phyloP scores from a whole-genome alignment of 2,888 invertebrate species.

The Macaria notata region DNA sequence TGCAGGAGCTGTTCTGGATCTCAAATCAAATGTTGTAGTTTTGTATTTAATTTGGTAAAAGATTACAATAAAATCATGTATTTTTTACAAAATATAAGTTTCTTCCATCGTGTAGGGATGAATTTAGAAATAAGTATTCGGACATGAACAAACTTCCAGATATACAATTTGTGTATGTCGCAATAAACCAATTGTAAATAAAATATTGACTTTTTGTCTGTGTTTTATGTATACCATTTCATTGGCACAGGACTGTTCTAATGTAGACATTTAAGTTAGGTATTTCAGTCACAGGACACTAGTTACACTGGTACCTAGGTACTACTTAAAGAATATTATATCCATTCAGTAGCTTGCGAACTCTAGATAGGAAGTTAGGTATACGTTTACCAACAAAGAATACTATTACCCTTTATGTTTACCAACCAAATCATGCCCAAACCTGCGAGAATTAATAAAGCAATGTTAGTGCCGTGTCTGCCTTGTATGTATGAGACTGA shows the following conservation, averaged over 20 bases:
- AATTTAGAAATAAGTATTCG: constrained; percentile 72
- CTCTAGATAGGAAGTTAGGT: too few species aligned
- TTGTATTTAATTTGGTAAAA: constrained; percentile 69
- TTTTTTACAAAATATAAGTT: constrained; percentile 74
- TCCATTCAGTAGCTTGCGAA: too few species aligned
- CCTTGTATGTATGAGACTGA: too few species aligned
- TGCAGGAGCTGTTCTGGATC: constrained; percentile 68
- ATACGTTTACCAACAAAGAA: too few species aligned
- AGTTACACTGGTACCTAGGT: too few species aligned
- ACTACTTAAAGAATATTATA: too few species aligned
- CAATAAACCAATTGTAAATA: constrained; percentile 78
- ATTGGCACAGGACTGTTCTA: not conserved
- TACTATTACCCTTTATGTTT: too few species aligned
- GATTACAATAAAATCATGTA: constrained; percentile 76
- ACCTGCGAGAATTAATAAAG: too few species aligned
- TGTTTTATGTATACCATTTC: constrained; percentile 32
- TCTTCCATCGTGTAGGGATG: constrained; percentile 75
- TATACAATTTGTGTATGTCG: constrained; percentile 76
- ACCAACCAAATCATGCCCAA: too few species aligned
- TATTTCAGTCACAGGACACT: too few species aligned
- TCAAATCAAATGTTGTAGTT: constrained; percentile 75
- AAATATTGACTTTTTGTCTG: constrained; percentile 73
- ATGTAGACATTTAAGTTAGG: too few species aligned
- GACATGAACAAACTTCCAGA: constrained; percentile 79
- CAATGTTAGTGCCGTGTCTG: too few species aligned